These are phyloP conservation scores for Syrphus vitripennis DNA, from an alignment of 2,888 invertebrate genomes.

Conservation along the genomic window DNA sequence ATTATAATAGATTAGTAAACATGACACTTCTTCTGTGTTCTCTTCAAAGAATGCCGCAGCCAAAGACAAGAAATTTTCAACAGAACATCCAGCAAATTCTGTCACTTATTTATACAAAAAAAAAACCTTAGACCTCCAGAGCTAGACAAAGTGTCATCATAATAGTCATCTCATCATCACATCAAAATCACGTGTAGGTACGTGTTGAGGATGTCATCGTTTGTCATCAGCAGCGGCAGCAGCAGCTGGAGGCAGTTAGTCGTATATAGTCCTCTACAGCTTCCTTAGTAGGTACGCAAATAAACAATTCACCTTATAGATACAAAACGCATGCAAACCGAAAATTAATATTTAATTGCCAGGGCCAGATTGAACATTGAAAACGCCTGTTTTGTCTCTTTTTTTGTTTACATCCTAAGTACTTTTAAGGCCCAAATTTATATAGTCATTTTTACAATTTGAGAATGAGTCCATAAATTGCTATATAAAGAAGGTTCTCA, in stretches of 20 bases:
- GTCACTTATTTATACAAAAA: constrained; percentile 20
- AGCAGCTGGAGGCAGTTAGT: constrained; percentile 37
- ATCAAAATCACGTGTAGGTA: constrained; percentile 49
- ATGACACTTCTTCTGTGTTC: constrained; percentile 23
- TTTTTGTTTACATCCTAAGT: background rate
- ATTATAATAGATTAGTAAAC: constrained; percentile 34
- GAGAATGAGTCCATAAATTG: too few relatives aligned
- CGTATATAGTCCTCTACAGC: constrained; percentile 25
- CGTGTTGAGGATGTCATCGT: constrained; percentile 19
- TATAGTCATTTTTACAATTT: too few relatives aligned
- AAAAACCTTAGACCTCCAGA: background rate
- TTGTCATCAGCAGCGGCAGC: constrained; percentile 59
- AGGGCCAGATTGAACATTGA: background rate
- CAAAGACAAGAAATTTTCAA: constrained; percentile 19
- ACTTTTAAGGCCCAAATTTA: too few relatives aligned
- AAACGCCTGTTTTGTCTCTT: background rate
- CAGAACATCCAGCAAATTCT: constrained; percentile 38
- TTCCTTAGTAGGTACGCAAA: constrained; percentile 29
- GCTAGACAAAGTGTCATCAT: constrained; percentile 66
- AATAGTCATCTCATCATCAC: constrained; percentile 59
- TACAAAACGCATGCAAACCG: constrained; percentile 12
- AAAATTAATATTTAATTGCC: background rate
- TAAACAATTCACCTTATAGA: constrained; percentile 44
- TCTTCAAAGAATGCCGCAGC: background rate
- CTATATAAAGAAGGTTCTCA: too few relatives aligned